Evolutionary conservation across 2,113 vertebrate genomes (phyloP).

Genomic region (Dolichallabes microphthalmus): DNA sequence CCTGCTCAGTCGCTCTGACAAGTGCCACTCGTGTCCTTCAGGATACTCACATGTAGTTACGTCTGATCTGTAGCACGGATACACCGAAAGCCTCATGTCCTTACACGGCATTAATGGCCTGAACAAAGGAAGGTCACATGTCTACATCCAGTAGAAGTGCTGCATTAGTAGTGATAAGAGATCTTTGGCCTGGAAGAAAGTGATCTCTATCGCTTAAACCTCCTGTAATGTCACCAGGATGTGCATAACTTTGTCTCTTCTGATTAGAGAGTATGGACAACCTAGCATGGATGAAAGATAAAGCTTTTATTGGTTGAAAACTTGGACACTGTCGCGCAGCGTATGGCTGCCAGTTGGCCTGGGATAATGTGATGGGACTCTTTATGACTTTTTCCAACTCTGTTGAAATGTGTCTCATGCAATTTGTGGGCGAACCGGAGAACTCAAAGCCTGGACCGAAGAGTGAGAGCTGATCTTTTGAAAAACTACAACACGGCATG

Average conservation of each 20-base stretch:
- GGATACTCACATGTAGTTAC: constrained; percentile 4
- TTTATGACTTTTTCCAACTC: constrained; percentile 26
- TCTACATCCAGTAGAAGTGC: background rate
- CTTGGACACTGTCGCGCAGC: constrained; percentile 52
- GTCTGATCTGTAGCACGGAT: background rate
- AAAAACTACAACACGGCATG: background rate
- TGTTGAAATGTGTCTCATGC: constrained; percentile 35
- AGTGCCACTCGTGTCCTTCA: constrained; percentile 10
- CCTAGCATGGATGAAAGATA: background rate
- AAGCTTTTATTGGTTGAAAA: constrained; percentile 44
- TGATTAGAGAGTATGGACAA: constrained; percentile 57
- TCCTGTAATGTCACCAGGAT: constrained; percentile 80
- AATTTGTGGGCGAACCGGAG: constrained; percentile 7
- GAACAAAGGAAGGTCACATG: constrained; percentile 15
- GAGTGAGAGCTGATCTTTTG: background rate
- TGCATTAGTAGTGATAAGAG: constrained; percentile 1
- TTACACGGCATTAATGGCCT: constrained; percentile 21
- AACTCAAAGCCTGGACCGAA: background rate
- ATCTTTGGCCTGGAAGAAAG: constrained; percentile 66
- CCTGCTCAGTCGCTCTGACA: constrained; percentile 27
- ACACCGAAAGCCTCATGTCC: background rate
- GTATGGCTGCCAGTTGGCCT: constrained; percentile 63
- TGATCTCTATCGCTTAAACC: constrained; percentile 73
- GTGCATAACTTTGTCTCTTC: constrained; percentile 60
- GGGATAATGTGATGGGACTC: constrained; percentile 38